Evolutionary conservation across 1,140 invertebrate genomes (phyloP).

Genomic region (Gryllus bimaculatus): DNA sequence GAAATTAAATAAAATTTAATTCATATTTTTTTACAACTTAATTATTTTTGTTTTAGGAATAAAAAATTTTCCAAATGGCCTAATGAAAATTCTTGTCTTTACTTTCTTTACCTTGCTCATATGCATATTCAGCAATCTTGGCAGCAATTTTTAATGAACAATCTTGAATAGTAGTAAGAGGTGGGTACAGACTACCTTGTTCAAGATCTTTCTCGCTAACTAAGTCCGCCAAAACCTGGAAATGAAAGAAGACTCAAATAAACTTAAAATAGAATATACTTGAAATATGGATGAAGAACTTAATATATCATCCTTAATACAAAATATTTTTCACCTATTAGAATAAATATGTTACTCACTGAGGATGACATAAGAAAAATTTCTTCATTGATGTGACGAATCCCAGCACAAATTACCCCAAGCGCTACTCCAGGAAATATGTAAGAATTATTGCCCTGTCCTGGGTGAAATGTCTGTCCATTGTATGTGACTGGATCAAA

Average conservation of each 20-base stretch:
- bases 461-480: slow-evolving; percentile 73
- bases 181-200: slow-evolving; percentile 66
- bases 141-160: slow-evolving; percentile 64
- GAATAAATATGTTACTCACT: slow-evolving; percentile 30
- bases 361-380: slow-evolving; percentile 81
- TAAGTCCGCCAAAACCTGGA: slow-evolving; percentile 57
- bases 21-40: neutral
- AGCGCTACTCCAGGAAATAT: slow-evolving; percentile 92
- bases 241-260: slow-evolving; percentile 19
- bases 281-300: neutral
- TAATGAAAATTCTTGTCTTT: neutral
- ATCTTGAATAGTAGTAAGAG: slow-evolving; percentile 57
- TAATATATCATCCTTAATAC: neutral
- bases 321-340: neutral
- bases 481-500: slow-evolving; percentile 71
- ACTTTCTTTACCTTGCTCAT: slow-evolving; percentile 41
- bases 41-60: neutral
- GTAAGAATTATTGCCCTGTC: slow-evolving; percentile 95
- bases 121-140: slow-evolving; percentile 59
- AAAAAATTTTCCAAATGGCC: no score
- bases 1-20: neutral
- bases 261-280: neutral
- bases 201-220: slow-evolving; percentile 59
- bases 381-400: slow-evolving; percentile 81
- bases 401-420: slow-evolving; percentile 76